Evolutionary conservation across 2,888 invertebrate species (phyloP), one percentile per base, ranked within the genome.

Genomic region (Pyrocoelia pectoralis): DNA sequence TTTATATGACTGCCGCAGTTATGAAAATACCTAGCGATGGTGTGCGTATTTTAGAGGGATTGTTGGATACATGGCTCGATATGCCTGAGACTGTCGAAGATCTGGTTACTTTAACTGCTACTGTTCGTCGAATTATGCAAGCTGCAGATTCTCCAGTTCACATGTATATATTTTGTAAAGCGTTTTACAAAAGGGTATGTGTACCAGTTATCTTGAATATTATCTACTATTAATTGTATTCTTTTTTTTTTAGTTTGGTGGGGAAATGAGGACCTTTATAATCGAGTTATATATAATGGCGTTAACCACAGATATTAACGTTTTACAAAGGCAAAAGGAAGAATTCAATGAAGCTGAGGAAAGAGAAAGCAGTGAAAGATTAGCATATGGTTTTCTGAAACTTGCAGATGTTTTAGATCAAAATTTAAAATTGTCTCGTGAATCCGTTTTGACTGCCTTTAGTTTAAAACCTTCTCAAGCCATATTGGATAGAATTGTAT

Each of bases 391-490:
- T 79, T 90, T 91, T 80, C 80, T 87, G 5, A 85, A 87, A 69
- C 80, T 92, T 48, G 89, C 89, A 1, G 82, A 84, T 50, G 78
- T 88, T 46, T 82, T 91, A 33, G 80, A 84, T 15, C 83, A 83
- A 56, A 87, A 89, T 74, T 79, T 85, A 15, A 85, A 88, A 13
- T 84, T 91, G 24, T 85, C 86, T 50, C 84, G 88, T 70, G 92
- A 92, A 81, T 92, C 91, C 74, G 81, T 88, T 0, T 83, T 92
- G 40, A 91, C 92, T 0, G 89, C 92, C 0, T 93, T 92, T 82
- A 90, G 90, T 48, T 81, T 92, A 53, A 86, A 90, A 73, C 92
- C 92, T 2, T 87, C 90, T 5, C 81, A 83, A 29, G 80, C 80
- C 9, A 86, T 87, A 79, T 86, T 87, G 74, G 84, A 86, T 18